Evolutionary conservation across 2,797 vertebrate genomes (phyloP).

Genomic region (Sebastes nivosus): DNA sequence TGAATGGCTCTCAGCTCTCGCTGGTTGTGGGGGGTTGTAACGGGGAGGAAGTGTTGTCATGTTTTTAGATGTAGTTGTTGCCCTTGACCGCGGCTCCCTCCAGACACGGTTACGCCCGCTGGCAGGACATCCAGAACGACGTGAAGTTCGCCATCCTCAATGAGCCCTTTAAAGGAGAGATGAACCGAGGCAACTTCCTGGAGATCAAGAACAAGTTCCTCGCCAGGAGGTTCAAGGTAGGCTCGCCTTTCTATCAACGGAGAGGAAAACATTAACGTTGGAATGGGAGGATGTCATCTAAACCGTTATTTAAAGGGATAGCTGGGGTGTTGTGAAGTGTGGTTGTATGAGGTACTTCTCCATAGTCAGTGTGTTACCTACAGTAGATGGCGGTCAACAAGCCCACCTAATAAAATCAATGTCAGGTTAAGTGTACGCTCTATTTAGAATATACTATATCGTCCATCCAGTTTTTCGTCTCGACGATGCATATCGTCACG

Average conservation of each 20-base stretch:
- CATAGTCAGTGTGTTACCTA: not conserved
- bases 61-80: not conserved
- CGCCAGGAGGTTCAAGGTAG: constrained; percentile 95
- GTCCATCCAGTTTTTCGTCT: too few species aligned
- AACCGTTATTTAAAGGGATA: too few species aligned
- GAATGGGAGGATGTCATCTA: not conserved
- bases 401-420: too few species aligned
- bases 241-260: too few species aligned
- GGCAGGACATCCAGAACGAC: constrained; percentile 99
- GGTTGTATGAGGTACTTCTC: not conserved
- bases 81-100: constrained; percentile 27
- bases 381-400: not conserved
- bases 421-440: too few species aligned
- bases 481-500: too few species aligned
- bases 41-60: not conserved
- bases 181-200: constrained; percentile 97
- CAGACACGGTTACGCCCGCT: constrained; percentile 98
- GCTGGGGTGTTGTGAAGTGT: not conserved
- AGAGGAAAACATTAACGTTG: not conserved
- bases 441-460: too few species aligned
- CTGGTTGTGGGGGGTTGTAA: not conserved
- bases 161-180: constrained; percentile 97
- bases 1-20: not conserved
- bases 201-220: constrained; percentile 99
- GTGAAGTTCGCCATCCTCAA: constrained; percentile 97